A percentile compares a stretch with the other conserved stretches of the same genome.
Conservation (phyloP, 2,797 vertebrate species). For the Chaunax sp. region DNA sequence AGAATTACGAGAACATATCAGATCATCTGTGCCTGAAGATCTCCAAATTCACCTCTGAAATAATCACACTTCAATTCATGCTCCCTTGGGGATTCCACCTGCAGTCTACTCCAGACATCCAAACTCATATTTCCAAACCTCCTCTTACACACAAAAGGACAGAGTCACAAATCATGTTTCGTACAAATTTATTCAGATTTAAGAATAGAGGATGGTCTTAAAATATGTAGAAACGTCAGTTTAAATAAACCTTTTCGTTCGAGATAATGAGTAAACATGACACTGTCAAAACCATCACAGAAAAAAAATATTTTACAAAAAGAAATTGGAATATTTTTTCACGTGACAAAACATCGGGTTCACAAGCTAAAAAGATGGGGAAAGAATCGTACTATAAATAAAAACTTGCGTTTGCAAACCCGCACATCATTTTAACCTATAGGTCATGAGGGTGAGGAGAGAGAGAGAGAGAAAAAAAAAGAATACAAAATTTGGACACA, state of each 20-base stretch:
- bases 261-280: slow-evolving; percentile 85
- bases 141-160: slow-evolving; percentile 54
- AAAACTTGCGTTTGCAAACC: slow-evolving; percentile 90
- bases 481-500: slow-evolving; percentile 85
- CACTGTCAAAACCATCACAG: slow-evolving; percentile 88
- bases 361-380: slow-evolving; percentile 81
- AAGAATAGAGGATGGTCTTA: slow-evolving; percentile 88
- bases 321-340: slow-evolving; percentile 77
- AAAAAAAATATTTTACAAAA: slow-evolving; percentile 86
- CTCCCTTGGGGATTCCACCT: background rate
- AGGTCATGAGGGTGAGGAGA: slow-evolving; percentile 42
- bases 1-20: background rate
- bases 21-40: background rate
- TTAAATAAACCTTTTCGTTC: slow-evolving; percentile 88
- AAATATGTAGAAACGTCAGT: slow-evolving; percentile 89
- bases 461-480: slow-evolving; percentile 20
- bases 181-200: slow-evolving; percentile 91
- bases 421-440: slow-evolving; percentile 86
- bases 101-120: background rate
- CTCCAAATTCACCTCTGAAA: background rate
- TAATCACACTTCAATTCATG: slow-evolving; percentile 13
- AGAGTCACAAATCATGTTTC: slow-evolving; percentile 76
- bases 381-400: slow-evolving; percentile 92
- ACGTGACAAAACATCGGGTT: slow-evolving; percentile 85
- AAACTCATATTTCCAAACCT: background rate